A percentile compares a stretch with the other conserved stretches of the same genome.
These are phyloP conservation scores for Micrasema longulum DNA, from an alignment of 1,140 invertebrate genomes.

Conservation along the genomic window DNA sequence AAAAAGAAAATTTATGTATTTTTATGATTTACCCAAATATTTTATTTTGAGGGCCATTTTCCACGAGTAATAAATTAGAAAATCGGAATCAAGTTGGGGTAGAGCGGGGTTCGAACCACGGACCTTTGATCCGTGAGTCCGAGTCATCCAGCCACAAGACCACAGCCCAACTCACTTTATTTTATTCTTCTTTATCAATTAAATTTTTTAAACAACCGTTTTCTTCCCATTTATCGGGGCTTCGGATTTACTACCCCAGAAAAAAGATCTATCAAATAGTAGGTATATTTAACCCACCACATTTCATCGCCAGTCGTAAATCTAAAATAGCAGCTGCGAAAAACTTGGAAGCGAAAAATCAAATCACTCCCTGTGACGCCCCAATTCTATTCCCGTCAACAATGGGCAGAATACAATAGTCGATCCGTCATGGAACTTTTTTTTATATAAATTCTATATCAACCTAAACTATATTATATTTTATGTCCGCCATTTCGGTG, in stretches of 20 bases:
- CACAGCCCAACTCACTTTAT: too few relatives aligned
- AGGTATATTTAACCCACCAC: constrained; percentile 25
- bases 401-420: constrained; percentile 47
- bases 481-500: constrained; percentile 16
- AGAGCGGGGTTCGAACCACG: too few relatives aligned
- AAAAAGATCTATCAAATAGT: not conserved
- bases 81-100: too few relatives aligned
- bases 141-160: too few relatives aligned
- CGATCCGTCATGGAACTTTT: constrained; percentile 45
- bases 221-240: not conserved
- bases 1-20: not conserved
- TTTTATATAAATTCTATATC: constrained; percentile 11
- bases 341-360: constrained; percentile 38
- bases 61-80: too few relatives aligned
- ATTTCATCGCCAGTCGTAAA: constrained; percentile 33
- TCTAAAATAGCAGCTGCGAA: constrained; percentile 49
- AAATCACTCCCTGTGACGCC: constrained; percentile 41
- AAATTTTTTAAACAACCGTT: not conserved
- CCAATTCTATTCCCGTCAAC: constrained; percentile 41
- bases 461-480: constrained; percentile 28
- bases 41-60: too few relatives aligned
- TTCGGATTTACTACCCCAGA: constrained; percentile 7
- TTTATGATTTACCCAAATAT: too few relatives aligned
- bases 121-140: too few relatives aligned
- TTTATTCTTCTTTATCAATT: too few relatives aligned